Percentiles rank a stretch among this genome's conserved stretches.
Conservation (phyloP, 2,797 vertebrate species). For the Diceros bicornis region DNA sequence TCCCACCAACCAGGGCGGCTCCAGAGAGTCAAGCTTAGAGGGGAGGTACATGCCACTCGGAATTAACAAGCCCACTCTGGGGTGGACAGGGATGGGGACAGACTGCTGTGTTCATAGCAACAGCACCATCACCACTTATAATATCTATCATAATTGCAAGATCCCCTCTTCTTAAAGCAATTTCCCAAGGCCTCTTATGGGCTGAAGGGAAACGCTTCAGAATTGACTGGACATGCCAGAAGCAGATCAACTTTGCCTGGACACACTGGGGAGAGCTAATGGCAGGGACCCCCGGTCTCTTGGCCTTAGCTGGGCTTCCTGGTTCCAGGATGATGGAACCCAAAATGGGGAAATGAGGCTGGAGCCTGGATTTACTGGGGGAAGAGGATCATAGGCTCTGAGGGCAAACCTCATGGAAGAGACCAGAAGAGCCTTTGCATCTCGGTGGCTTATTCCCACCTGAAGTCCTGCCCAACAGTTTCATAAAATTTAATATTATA, state of each 20-base stretch:
- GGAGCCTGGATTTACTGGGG: background rate
- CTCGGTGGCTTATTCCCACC: slow-evolving; percentile 93
- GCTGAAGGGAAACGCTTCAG: background rate
- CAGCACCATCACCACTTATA: background rate
- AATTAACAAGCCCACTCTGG: slow-evolving; percentile 27
- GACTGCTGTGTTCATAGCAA: background rate
- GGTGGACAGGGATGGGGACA: background rate
- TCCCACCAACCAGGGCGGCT: background rate
- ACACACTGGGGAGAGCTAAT: background rate
- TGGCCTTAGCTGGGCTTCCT: background rate
- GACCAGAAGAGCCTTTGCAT: background rate
- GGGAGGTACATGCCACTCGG: slow-evolving; percentile 52
- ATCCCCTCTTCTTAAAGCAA: background rate
- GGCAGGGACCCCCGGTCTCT: background rate
- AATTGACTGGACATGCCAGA: background rate
- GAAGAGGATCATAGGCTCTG: background rate
- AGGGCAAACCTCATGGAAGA: background rate
- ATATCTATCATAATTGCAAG: background rate
- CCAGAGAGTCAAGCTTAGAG: slow-evolving; percentile 11
- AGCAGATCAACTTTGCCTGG: background rate
- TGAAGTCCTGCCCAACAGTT: slow-evolving; percentile 97
- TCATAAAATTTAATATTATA: slow-evolving; percentile 98
- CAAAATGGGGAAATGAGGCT: background rate
- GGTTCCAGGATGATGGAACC: background rate
- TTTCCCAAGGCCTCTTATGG: background rate